Conservation (phyloP, 2,113 vertebrate species). For the Neolamprologus sp. region DNA sequence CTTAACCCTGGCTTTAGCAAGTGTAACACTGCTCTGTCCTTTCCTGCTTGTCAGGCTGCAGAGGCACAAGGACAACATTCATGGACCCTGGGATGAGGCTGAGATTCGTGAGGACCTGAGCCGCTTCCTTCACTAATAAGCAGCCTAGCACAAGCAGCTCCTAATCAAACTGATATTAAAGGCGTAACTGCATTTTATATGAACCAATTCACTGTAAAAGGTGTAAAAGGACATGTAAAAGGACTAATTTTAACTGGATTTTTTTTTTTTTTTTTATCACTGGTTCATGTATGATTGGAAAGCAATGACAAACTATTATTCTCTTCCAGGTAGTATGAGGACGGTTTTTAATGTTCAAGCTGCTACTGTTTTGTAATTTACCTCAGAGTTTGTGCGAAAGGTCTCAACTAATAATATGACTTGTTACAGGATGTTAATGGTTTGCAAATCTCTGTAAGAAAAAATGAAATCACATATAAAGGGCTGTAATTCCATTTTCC, state of each 20-base stretch:
- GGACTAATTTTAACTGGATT: background rate
- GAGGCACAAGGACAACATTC: conserved; percentile 94
- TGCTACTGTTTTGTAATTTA: conserved; percentile 3
- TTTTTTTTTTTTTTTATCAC: background rate
- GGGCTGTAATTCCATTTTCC: background rate
- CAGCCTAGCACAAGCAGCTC: background rate
- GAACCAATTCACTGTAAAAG: background rate
- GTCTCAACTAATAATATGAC: background rate
- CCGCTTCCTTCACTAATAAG: conserved; percentile 68
- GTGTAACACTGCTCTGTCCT: conserved; percentile 84
- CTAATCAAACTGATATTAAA: background rate
- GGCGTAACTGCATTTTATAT: background rate
- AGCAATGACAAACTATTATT: background rate
- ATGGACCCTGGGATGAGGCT: conserved; percentile 96
- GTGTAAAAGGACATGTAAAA: background rate
- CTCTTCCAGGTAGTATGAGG: background rate
- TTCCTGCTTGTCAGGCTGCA: conserved; percentile 84
- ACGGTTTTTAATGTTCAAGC: background rate
- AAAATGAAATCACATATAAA: background rate
- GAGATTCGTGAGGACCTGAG: conserved; percentile 93
- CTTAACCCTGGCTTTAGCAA: conserved; percentile 74
- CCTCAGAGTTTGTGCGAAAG: background rate
- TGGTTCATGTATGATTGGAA: background rate
- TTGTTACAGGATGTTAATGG: background rate
- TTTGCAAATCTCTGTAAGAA: background rate